A percentile compares a stretch with the other conserved stretches of the same genome.
Evolutionary conservation across 2,113 vertebrate species (phyloP).

Genomic region (Siniperca knerii): DNA sequence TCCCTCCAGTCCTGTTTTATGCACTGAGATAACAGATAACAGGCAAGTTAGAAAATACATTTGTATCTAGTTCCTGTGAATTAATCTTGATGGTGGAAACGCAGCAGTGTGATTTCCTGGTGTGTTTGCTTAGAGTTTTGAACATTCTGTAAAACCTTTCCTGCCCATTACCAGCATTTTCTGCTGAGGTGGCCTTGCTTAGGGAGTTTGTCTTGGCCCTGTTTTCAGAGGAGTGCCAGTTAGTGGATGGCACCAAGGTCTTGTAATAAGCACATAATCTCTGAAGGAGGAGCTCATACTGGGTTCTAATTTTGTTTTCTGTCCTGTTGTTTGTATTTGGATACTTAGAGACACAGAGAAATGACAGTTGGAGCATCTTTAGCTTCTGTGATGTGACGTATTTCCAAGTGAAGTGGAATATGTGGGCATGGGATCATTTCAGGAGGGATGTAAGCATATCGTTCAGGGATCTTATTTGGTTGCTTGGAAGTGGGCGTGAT

Average conservation of each 20-base stretch:
- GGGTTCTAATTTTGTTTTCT: conserved; percentile 27
- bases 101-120: neutral
- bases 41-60: neutral
- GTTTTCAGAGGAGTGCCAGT: conserved; percentile 51
- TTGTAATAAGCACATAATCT: conserved; percentile 40
- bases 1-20: neutral
- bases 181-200: conserved; percentile 37
- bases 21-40: conserved; percentile 2
- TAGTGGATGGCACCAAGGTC: conserved; percentile 30
- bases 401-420: neutral
- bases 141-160: neutral
- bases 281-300: conserved; percentile 24
- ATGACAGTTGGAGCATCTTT: neutral
- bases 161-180: conserved; percentile 45
- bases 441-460: neutral
- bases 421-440: neutral
- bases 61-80: neutral
- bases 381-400: neutral
- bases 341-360: neutral
- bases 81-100: neutral
- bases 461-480: neutral
- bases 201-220: conserved; percentile 48
- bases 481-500: neutral
- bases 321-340: conserved; percentile 12
- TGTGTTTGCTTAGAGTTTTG: conserved; percentile 1